Evolutionary conservation across 2,888 invertebrate genomes (phyloP), one percentile per base, ranked within the genome.

Genomic region (Pyrochroa serraticornis): DNA sequence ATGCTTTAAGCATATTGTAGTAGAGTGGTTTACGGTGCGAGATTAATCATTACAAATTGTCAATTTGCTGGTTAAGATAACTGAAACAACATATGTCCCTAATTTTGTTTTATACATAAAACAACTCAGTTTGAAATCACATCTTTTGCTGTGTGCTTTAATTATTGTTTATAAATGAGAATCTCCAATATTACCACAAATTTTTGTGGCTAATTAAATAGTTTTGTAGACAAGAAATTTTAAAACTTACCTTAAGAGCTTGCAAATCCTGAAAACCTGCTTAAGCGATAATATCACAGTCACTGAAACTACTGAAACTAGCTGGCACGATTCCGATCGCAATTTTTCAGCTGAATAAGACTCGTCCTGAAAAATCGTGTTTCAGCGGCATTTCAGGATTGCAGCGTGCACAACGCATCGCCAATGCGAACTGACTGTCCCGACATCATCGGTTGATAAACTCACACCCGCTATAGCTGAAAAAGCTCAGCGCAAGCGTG

Each of bases 221-320:
- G n/a, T n/a, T n/a, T n/a, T n/a, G n/a, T n/a, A n/a, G n/a, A n/a
- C n/a, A n/a, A n/a, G n/a, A n/a, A n/a, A n/a, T n/a, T n/a, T 35
- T 35, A 22, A 22, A 6, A 58, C 58, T 58, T 52, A 58, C 58
- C 43, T 53, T 33, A 22, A 2, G 22, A 22, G 22, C 22, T 5
- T 22, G 22, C 22, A 42, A 43, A 30, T 9, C 33, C n/a, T 13
- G 44, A 44, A 10, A 41, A 35, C 9, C 47, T 52, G 52, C 50
- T 50, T 50, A 50, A 45, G 44, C 36, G 36, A 42, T 58, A 58
- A 58, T 58, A 58, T 58, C 58, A 58, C 58, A 58, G 58, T 52
- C 58, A 58, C 58, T 51, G 30, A 41, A 57, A 57, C 39, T 31
- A 41, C 22, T 33, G 33, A 7, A 43, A 41, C n/a, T 8, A 39